These are phyloP conservation scores for Protomyctophum bolini DNA, from an alignment of 2,113 vertebrate genomes.

Conservation along the genomic window DNA sequence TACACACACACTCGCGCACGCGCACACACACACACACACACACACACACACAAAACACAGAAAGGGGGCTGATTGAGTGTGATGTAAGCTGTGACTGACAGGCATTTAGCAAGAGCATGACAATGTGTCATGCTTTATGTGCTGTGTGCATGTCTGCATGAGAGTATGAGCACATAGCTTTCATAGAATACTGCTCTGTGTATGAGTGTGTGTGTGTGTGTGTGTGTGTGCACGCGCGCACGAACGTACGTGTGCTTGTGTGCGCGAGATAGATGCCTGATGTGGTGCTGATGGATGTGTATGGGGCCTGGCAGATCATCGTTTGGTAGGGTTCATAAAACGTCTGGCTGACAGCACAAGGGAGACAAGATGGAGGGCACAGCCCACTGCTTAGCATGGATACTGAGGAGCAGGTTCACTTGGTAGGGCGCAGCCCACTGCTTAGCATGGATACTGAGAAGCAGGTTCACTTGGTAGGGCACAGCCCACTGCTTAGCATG, in stretches of 20 bases:
- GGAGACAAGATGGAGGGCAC: constrained; percentile 34
- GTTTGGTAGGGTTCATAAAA: constrained; percentile 25
- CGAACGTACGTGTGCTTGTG: background rate
- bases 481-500: too few relatives aligned
- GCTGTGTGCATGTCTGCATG: background rate
- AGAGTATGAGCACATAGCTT: too few relatives aligned
- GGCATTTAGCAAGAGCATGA: background rate
- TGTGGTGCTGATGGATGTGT: background rate
- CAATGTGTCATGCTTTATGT: background rate
- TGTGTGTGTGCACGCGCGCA: background rate
- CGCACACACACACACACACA: background rate
- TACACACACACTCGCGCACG: too few relatives aligned
- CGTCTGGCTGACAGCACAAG: background rate
- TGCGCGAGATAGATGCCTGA: constrained; percentile 1
- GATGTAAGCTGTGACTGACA: constrained; percentile 23
- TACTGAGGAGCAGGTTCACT: too few relatives aligned
- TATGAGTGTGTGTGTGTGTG: background rate
- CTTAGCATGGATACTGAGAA: too few relatives aligned
- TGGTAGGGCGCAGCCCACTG: too few relatives aligned
- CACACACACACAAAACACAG: constrained; percentile 22
- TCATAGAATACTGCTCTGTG: too few relatives aligned
- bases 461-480: too few relatives aligned
- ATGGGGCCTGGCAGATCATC: constrained; percentile 15
- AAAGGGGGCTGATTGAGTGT: background rate
- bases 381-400: background rate